Conservation (phyloP, 2,113 vertebrate species). For the Xerus inauris region DNA sequence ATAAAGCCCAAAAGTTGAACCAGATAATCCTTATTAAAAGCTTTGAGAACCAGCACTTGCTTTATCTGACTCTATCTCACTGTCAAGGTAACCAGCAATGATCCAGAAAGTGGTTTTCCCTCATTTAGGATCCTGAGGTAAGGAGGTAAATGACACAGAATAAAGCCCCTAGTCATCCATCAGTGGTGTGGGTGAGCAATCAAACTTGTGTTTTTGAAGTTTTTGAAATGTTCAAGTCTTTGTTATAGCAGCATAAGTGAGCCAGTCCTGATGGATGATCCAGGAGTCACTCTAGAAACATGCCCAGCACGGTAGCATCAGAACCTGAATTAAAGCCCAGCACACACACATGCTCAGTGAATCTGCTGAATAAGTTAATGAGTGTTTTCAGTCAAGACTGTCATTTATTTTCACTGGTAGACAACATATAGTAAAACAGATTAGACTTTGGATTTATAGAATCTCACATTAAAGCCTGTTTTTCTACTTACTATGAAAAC, state of each 20-base stretch:
- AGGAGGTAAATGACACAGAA: neutral
- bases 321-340: neutral
- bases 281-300: neutral
- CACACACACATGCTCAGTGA: neutral
- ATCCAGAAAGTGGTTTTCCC: neutral
- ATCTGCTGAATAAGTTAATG: neutral
- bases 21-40: neutral
- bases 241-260: neutral
- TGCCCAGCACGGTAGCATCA: neutral
- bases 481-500: neutral
- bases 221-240: neutral
- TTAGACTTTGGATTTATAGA: neutral
- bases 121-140: too few relatives aligned
- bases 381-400: slow-evolving; percentile 3
- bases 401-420: slow-evolving; percentile 29
- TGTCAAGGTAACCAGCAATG: neutral
- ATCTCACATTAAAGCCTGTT: slow-evolving; percentile 19
- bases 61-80: neutral
- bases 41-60: neutral
- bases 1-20: neutral
- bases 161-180: neutral
- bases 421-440: neutral
- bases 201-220: neutral
- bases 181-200: neutral
- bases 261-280: neutral